phyloP scores from a whole-genome alignment of 2,888 invertebrate species.

The Adela reaumurella region DNA sequence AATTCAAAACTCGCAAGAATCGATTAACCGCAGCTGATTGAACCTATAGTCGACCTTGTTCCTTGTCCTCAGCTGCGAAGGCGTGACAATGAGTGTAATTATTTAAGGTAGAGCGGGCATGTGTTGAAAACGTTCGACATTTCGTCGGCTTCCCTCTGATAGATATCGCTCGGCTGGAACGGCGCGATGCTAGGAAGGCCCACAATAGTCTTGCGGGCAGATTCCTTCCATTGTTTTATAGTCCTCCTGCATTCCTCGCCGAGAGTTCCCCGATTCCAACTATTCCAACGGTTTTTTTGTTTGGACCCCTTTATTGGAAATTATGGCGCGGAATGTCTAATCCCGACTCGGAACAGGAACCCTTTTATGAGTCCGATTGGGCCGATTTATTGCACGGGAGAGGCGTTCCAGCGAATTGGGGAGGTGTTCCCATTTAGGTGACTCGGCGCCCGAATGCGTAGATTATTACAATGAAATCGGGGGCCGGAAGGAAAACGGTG shows the following conservation, averaged over 20 bases:
- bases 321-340: neutral
- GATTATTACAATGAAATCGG: no score
- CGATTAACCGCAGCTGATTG: no score
- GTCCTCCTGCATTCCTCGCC: neutral
- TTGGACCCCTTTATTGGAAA: neutral
- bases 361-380: neutral
- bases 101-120: no score
- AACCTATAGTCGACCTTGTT: no score
- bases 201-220: neutral
- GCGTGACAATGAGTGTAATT: no score
- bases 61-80: no score
- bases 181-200: neutral
- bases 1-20: no score
- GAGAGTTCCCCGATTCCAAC: neutral
- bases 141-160: no score
- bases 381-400: neutral
- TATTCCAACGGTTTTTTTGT: neutral
- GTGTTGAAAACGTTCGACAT: no score
- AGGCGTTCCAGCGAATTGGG: neutral
- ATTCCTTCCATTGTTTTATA: neutral
- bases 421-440: no score
- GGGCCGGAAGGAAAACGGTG: no score
- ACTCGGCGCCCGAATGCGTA: no score
- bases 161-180: neutral
- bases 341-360: neutral